Evolutionary conservation across 2,888 invertebrate species (phyloP).

Genomic region (Mystacides longicornis): DNA sequence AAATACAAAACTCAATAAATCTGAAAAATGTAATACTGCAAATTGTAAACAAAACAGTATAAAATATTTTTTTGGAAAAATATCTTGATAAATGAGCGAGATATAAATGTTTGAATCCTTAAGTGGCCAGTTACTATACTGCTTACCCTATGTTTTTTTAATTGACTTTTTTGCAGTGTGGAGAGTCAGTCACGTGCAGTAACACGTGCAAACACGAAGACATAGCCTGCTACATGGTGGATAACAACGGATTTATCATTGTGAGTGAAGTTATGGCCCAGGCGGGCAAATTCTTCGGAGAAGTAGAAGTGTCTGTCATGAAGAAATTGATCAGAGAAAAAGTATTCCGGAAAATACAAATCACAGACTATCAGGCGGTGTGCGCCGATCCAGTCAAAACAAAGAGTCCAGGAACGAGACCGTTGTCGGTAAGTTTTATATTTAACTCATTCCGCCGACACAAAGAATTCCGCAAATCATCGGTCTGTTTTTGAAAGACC

Average conservation of each 20-base stretch:
- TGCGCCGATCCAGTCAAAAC: constrained; percentile 66
- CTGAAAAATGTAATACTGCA: too few relatives aligned
- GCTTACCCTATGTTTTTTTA: too few relatives aligned
- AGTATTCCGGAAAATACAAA: constrained; percentile 65
- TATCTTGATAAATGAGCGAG: too few relatives aligned
- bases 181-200: constrained; percentile 41
- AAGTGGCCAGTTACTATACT: too few relatives aligned
- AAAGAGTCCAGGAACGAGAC: constrained; percentile 51
- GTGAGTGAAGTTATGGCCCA: constrained; percentile 65
- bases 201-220: constrained; percentile 56
- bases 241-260: constrained; percentile 83
- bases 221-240: constrained; percentile 76
- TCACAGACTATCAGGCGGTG: constrained; percentile 85
- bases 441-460: too few relatives aligned
- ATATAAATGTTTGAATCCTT: too few relatives aligned
- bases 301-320: constrained; percentile 74
- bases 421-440: constrained; percentile 51
- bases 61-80: too few relatives aligned
- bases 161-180: constrained; percentile 31
- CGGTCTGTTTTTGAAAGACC: too few relatives aligned
- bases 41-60: too few relatives aligned
- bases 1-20: too few relatives aligned
- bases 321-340: constrained; percentile 61
- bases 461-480: too few relatives aligned
- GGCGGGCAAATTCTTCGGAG: constrained; percentile 83